Base-by-base conservation (phyloP, 2,888 invertebrate genomes). In the Drosophila eohydei region DNA sequence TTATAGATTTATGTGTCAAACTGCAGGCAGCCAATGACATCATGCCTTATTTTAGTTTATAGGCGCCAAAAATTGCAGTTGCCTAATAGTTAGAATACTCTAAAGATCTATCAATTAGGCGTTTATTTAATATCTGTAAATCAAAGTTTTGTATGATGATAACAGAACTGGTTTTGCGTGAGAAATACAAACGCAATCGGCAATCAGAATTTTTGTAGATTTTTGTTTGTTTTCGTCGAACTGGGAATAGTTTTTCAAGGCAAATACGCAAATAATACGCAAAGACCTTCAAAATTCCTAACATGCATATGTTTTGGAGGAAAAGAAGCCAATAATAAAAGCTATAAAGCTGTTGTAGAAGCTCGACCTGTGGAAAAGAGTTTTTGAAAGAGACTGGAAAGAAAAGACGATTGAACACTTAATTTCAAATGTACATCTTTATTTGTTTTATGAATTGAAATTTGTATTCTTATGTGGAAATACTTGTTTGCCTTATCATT, bases 21-120 rank as follows among this genome's bases (percentile, higher is more conserved):
- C 28, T 81, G 81, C 78, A 83, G 48, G 36, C 54, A 43, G 36
- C 16, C 43, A 61, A 76, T 83, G 83, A 83, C 84, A 87, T 83
- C 83, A 83, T 75, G 34, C 40, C 40, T 51, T n/a, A 46, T 40
- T 36, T 66, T 55, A 71, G 69, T 68, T 72, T 60, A 62, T 2
- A 51, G 55, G 43, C 6, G 14, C 14, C 30, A 16, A 63, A 5
- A 16, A 30, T 34, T 71, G 60, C 72, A 64, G 16, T 50, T 48
- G 30, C 30, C n/a, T 50, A 50, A 50, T 32, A 50, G 48, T 50
- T 32, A 2, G 1, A 16, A 2, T n/a, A 11, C 16, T 30, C 16
- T 5, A 32, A 4, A n/a, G 16, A 50, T 6, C 3, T 11, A 5
- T 48, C 11, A 30, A 36, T 8, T 30, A 2, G 12, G 16, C 3